phyloP scores from a whole-genome alignment of 2,797 vertebrate species.

The Champsocephalus gunnari region DNA sequence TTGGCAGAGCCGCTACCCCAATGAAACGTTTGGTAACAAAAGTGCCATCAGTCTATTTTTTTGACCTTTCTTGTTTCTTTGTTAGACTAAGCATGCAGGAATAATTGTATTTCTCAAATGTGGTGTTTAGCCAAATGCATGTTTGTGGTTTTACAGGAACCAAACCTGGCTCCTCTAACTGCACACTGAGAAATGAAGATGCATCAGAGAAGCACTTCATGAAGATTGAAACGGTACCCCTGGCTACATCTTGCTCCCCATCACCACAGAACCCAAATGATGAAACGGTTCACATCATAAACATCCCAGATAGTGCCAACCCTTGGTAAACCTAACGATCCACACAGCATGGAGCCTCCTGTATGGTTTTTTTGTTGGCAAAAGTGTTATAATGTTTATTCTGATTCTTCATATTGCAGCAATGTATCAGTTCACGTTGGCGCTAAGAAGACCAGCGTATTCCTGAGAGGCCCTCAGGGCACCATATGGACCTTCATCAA shows the following conservation, averaged over 20 bases:
- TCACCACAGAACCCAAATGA: not conserved
- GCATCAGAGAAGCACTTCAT: constrained; percentile 66
- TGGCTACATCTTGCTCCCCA: constrained; percentile 61
- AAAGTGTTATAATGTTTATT: not conserved
- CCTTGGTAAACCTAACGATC: constrained; percentile 70
- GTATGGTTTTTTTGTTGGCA: not conserved
- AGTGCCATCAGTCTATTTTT: not conserved
- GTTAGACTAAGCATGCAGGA: constrained; percentile 5
- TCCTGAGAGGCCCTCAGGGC: constrained; percentile 81
- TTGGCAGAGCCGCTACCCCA: not conserved
- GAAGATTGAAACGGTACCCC: fast-evolving
- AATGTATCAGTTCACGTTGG: constrained; percentile 69
- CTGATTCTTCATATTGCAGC: constrained; percentile 62
- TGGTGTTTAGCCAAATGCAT: not conserved
- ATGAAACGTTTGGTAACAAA: constrained; percentile 9
- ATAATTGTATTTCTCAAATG: not conserved
- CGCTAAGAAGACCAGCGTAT: constrained; percentile 43
- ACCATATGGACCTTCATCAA: constrained; percentile 76
- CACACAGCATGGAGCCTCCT: not conserved
- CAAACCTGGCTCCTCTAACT: constrained; percentile 51
- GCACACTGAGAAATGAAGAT: constrained; percentile 68
- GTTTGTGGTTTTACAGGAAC: constrained; percentile 68
- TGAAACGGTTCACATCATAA: constrained; percentile 79
- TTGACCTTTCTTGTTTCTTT: not conserved
- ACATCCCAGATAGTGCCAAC: constrained; percentile 74